Base-by-base conservation (phyloP, 2,113 vertebrate genomes). In the Ptychochromis oligacanthus region DNA sequence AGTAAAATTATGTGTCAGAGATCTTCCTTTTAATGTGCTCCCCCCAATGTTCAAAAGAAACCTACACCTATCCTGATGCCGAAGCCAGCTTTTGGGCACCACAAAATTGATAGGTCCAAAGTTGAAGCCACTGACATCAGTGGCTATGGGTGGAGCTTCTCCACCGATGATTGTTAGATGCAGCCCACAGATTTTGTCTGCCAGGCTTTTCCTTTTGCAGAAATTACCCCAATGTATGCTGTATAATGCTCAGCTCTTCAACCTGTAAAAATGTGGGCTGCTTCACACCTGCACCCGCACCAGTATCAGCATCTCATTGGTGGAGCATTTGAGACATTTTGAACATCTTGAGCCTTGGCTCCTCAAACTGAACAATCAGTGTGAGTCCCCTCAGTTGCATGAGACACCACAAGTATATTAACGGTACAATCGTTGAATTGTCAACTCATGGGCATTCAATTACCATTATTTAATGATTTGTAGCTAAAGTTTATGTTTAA, bases 1-100 rank as follows among this genome's bases (percentile, higher is more conserved):
- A 28, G 2, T 1, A n/a, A 18, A 0, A 5, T 46, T 5, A 15
- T 12, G 10, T 67, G 8, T 67, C 40, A 2, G 4, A 20, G 17
- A 49, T 49, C 13, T 13, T 46, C 43, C 43, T 46, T 13, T 46
- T 14, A 43, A 43, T 12, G 34, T 7, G 34, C 34, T 36, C 34
- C 34, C 34, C 34, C 34, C 34, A 36, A 6, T 36, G 34, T 6
- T 36, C 34, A 36, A 36, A 36, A 6, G 34, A 36, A 36, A 36
- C 12, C 4, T 4, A 31, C 14, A 13, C 43, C 43, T 14, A 12
- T 46, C 14, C 43, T 46, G 43, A 18, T 52, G 15, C 6, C 15
- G 3, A 12, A 17, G 15, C 5, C 15, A 52, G 17, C 49, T 52
- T 52, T 43, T 52, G 7, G 17, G 17, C 5, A 18, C 26, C 67